Evolutionary conservation across 92 coral and sea anemone species (phyloP), one percentile per base, ranked within the genome.

Genomic region (Porites rus): DNA sequence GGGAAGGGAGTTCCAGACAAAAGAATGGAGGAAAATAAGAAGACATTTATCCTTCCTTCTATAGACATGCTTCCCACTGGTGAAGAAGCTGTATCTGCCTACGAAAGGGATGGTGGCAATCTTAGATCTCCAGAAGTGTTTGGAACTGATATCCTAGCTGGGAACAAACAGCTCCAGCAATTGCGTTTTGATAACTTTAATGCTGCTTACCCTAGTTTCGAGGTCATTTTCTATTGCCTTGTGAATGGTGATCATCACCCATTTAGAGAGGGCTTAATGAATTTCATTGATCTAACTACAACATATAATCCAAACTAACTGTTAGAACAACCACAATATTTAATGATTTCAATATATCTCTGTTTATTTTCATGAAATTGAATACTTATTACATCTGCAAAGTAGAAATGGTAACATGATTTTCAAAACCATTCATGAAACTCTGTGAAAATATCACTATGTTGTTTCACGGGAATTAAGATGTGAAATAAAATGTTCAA

Each of bases 1-100:
- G 90, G 90, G 51, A 86, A 78, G 85, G 85, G 90, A 86, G 68
- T 86, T 86, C 90, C 90, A 86, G 64, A 70, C 68, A 71, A 75
- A 62, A 53, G 79, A 70, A 86, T 78, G 85, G 70, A 53, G 70
- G 90, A 79, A 21, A 77, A 78, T 78, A 86, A 87, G 1, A 87
- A 81, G 74, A 81, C 79, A 0, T 79, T 87, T 51, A 25, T 81
- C 61, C 84, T 87, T n/a, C 84, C 90, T 61, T 51, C 79, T 73
- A 69, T 63, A 51, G 53, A 79, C 79, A 69, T 80, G 61, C 87
- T 87, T 79, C 87, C 87, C 75, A 80, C 77, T 62, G 63, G 80
- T 80, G 80, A 56, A 78, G 85, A 78, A 66, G 85, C 83, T 62
- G 83, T 82, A 1, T 21, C 73, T 81, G 87, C 19, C 19, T 82